These are phyloP conservation scores for Dastarcus helophoroides DNA, from an alignment of 2,888 invertebrate genomes.

Conservation along the genomic window DNA sequence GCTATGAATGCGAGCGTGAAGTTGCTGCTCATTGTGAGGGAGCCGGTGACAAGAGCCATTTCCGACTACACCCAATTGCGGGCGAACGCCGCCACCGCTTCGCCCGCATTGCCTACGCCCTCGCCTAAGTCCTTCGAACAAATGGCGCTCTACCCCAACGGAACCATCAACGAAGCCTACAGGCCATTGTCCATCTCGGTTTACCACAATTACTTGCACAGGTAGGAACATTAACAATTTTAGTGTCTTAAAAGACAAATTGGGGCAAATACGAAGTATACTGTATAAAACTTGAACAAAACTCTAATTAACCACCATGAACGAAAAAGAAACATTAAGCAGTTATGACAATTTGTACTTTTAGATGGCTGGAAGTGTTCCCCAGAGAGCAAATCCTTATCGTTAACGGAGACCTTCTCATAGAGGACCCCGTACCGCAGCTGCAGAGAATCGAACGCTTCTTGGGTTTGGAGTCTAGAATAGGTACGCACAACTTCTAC, in stretches of 20 bases:
- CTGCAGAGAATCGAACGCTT: slow-evolving; percentile 79
- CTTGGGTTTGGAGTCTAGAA: slow-evolving; percentile 58
- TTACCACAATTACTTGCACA: slow-evolving; percentile 81
- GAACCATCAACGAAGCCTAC: slow-evolving; percentile 73
- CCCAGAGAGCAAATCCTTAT: slow-evolving; percentile 83
- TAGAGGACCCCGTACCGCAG: slow-evolving; percentile 82
- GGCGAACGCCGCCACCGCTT: slow-evolving; percentile 68
- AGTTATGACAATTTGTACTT: too few species aligned
- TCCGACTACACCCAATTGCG: slow-evolving; percentile 93
- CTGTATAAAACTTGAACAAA: too few species aligned
- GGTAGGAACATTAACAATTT: slow-evolving; percentile 23
- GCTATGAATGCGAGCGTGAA: slow-evolving; percentile 91
- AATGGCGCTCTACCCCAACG: slow-evolving; percentile 67
- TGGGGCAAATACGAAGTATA: too few species aligned
- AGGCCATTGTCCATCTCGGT: slow-evolving; percentile 77
- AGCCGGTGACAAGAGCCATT: slow-evolving; percentile 91
- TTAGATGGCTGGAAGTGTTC: slow-evolving; percentile 87
- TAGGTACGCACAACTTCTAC: slow-evolving; percentile 82
- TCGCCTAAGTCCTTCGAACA: slow-evolving; percentile 59
- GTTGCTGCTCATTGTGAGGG: slow-evolving; percentile 84
- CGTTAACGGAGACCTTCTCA: slow-evolving; percentile 87
- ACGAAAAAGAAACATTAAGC: too few species aligned
- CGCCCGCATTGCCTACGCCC: slow-evolving; percentile 43
- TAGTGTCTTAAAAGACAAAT: slow-evolving; percentile 39
- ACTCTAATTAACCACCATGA: too few species aligned